phyloP scores from a whole-genome alignment of 2,113 vertebrate species.

The Petroica traversi region DNA sequence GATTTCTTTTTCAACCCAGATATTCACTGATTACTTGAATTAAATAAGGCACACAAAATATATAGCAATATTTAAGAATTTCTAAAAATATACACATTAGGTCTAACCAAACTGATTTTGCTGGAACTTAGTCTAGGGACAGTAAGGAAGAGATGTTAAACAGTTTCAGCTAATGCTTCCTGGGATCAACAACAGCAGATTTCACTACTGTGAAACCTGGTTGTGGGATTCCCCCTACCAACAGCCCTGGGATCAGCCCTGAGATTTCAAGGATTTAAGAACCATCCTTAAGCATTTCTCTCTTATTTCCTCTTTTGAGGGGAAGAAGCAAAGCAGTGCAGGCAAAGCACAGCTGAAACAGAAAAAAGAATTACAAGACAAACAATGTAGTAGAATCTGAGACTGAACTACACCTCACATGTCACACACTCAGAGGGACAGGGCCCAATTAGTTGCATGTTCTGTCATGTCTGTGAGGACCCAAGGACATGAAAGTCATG shows the following conservation, averaged over 20 bases:
- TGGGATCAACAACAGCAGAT: background rate
- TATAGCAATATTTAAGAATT: background rate
- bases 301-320: background rate
- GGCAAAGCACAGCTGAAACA: background rate
- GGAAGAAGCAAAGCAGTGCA: rapidly evolving
- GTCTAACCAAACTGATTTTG: background rate
- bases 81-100: too few relatives aligned
- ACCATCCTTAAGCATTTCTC: background rate
- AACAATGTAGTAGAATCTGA: rapidly evolving
- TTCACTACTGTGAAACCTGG: background rate
- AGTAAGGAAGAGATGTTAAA: background rate
- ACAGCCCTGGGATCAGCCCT: background rate
- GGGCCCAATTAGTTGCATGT: rapidly evolving
- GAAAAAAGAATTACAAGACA: background rate
- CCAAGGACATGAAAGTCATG: background rate
- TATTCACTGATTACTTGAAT: background rate
- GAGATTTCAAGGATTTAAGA: background rate
- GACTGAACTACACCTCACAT: background rate
- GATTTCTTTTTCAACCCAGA: background rate
- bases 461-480: background rate
- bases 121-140: background rate
- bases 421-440: background rate
- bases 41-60: background rate
- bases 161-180: background rate
- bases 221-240: background rate